Percentiles rank a stretch among this genome's conserved stretches.
Conservation (phyloP, 2,888 invertebrate genomes). For the Aleiodes alternator region DNA sequence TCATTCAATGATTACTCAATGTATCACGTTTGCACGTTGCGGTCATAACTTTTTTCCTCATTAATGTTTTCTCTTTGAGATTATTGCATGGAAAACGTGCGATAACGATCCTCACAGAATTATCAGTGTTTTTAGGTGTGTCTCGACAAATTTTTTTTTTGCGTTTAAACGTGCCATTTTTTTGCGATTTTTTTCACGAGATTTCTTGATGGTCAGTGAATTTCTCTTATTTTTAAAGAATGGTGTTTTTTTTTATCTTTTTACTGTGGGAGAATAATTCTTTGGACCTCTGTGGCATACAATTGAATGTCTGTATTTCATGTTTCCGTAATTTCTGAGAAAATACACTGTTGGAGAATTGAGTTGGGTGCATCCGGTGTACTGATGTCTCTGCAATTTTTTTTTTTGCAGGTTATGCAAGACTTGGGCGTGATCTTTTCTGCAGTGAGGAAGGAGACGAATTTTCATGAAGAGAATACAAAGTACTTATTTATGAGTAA, state of each 20-base stretch:
- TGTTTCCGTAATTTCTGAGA: slow-evolving; percentile 31
- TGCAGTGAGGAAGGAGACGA: neutral
- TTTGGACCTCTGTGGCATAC: slow-evolving; percentile 25
- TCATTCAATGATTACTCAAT: slow-evolving; percentile 42
- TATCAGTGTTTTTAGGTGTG: neutral
- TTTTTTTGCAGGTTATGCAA: slow-evolving; percentile 15
- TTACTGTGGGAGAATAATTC: slow-evolving; percentile 21
- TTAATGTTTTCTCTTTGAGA: neutral
- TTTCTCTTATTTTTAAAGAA: no score
- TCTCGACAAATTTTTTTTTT: no score
- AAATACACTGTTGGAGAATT: neutral
- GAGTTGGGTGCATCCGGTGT: slow-evolving; percentile 25
- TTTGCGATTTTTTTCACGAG: slow-evolving; percentile 9
- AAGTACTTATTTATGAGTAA: no score
- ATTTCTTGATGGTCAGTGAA: slow-evolving; percentile 13
- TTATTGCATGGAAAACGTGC: neutral
- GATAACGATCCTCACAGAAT: no score
- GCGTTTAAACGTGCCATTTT: neutral
- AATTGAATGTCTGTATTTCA: slow-evolving; percentile 32
- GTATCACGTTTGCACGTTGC: slow-evolving; percentile 16
- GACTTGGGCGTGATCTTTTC: neutral
- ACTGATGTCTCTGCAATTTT: neutral
- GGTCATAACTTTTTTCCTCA: slow-evolving; percentile 9
- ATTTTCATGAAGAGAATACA: no score
- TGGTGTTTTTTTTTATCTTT: no score